Evolutionary conservation across 2,888 invertebrate genomes (phyloP).

Genomic region (Hymenopus coronatus): DNA sequence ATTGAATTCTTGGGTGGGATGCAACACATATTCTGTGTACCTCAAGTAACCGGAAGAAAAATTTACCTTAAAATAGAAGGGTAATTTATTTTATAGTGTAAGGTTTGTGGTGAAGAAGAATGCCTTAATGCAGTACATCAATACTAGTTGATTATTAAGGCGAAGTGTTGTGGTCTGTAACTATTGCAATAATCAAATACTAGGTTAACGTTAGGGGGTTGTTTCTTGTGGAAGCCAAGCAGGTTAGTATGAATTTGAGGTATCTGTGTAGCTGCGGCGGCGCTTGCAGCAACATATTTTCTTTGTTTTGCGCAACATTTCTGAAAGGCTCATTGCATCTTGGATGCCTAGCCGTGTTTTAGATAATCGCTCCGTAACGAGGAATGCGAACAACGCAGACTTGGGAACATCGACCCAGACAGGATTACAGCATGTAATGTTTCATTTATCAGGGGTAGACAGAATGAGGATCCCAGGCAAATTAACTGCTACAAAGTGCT

Average conservation of each 20-base stretch:
- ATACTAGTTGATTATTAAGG: too few species aligned
- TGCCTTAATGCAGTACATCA: too few species aligned
- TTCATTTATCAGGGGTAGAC: neutral
- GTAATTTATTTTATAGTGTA: too few species aligned
- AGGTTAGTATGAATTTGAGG: neutral
- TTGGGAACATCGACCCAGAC: neutral
- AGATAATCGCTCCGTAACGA: neutral
- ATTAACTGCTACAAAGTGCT: neutral
- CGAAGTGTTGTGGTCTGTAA: too few species aligned
- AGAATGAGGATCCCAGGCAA: neutral
- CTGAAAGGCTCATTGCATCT: neutral
- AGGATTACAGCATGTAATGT: neutral
- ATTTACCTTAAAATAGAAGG: too few species aligned
- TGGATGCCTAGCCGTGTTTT: neutral
- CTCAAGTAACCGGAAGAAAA: too few species aligned
- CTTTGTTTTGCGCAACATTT: neutral
- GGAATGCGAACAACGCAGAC: neutral
- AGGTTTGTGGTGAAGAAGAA: too few species aligned
- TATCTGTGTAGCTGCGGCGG: neutral
- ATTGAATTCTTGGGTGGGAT: too few species aligned
- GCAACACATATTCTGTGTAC: too few species aligned
- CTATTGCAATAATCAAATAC: too few species aligned
- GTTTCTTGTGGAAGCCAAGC: neutral
- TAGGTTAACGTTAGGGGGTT: too few species aligned
- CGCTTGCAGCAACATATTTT: neutral